Evolutionary conservation across 1,140 invertebrate species (phyloP).

Genomic region (Coboldia fuscipes): DNA sequence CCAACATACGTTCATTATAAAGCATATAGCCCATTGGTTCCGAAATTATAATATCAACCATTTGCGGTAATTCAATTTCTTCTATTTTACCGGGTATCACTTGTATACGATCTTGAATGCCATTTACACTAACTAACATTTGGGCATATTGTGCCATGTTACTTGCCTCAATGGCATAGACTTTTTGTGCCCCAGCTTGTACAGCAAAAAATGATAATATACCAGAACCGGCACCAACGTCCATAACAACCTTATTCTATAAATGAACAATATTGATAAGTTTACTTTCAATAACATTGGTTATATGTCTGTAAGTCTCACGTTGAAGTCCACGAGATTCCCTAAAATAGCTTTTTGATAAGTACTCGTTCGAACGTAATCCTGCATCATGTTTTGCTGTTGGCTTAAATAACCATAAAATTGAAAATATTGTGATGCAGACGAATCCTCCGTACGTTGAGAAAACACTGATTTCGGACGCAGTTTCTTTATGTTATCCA

Average conservation of each 20-base stretch:
- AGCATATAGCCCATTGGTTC: conserved; percentile 99
- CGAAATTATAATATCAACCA: conserved; percentile 92
- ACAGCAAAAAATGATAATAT: conserved; percentile 97
- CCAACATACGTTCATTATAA: conserved; percentile 98
- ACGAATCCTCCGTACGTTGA: conserved; percentile 91
- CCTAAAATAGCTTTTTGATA: conserved; percentile 93
- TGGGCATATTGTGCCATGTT: conserved; percentile 96
- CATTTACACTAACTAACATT: conserved; percentile 76
- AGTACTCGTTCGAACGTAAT: conserved; percentile 94
- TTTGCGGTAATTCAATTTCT: conserved; percentile 87
- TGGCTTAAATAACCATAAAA: conserved; percentile 98
- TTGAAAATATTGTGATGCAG: conserved; percentile 93
- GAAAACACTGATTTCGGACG: conserved; percentile 73
- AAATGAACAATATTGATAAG: neutral
- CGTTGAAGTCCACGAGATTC: conserved; percentile 81
- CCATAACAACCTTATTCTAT: conserved; percentile 73
- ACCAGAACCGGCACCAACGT: conserved; percentile 93
- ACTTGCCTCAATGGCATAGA: conserved; percentile 96
- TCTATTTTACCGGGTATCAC: conserved; percentile 97
- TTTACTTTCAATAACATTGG: neutral
- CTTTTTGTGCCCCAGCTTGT: conserved; percentile 89
- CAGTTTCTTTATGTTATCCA: conserved; percentile 55
- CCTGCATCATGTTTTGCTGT: conserved; percentile 99
- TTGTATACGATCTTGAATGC: conserved; percentile 63
- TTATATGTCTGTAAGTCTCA: conserved; percentile 6